phyloP scores from a whole-genome alignment of 2,113 vertebrate genomes.

The Falco punctatus region DNA sequence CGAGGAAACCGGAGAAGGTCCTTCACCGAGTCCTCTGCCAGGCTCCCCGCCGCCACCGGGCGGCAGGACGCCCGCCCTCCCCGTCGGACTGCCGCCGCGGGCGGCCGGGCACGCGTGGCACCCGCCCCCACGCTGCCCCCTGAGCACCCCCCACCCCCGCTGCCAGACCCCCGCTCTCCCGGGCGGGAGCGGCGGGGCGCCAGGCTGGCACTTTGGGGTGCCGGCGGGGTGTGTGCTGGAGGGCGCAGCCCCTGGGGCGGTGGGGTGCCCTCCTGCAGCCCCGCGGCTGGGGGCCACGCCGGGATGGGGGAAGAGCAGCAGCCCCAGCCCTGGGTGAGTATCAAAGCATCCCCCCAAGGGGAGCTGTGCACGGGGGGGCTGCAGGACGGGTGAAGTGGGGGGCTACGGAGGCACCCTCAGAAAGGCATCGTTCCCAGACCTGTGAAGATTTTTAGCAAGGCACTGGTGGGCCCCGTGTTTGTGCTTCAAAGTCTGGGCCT shows the following conservation, averaged over 20 bases:
- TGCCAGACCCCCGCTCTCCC: not conserved
- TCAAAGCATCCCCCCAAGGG: not conserved
- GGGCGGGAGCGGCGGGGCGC: not conserved
- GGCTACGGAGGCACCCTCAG: not conserved
- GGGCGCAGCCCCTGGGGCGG: too few species aligned
- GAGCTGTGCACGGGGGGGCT: not conserved
- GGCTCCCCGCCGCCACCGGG: not conserved
- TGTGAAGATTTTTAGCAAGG: not conserved
- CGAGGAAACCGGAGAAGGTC: constrained; percentile 47
- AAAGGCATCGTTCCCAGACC: not conserved
- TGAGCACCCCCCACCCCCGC: not conserved
- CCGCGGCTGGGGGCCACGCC: not conserved
- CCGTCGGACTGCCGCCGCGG: constrained; percentile 3
- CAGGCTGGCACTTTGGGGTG: not conserved
- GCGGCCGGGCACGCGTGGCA: not conserved
- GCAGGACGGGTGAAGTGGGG: not conserved
- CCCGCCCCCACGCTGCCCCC: not conserved
- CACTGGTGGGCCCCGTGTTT: not conserved
- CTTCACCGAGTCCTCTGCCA: constrained; percentile 34
- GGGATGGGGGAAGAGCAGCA: not conserved
- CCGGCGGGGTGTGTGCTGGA: not conserved
- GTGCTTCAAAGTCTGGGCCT: not conserved
- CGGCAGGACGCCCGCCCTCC: not conserved
- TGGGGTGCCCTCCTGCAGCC: not conserved
- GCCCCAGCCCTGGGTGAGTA: not conserved